Evolutionary conservation across 2,797 vertebrate species (phyloP), one percentile per base, ranked within the genome.

Genomic region (Ctenopoma kingsleyae): DNA sequence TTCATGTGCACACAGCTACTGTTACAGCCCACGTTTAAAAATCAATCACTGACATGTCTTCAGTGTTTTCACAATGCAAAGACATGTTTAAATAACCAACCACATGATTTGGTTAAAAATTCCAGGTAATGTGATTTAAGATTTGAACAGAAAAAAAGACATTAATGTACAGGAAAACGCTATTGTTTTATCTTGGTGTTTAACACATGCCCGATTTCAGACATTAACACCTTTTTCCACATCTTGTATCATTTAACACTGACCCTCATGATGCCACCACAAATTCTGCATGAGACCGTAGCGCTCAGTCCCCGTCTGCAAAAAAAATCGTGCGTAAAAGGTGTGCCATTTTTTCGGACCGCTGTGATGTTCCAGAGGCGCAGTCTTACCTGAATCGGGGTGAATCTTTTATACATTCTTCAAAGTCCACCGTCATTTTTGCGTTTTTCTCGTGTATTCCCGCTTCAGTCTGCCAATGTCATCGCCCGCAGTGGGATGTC

Each of bases 381-480:
- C 60, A 60, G 23, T 20, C 82, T 91, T 93, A 98, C 97, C 97
- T 96, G 94, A 98, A 98, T 69, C 97, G 95, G 90, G 97, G 97
- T 15, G 97, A 98, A 78, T 98, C 97, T 92, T 98, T 98, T 81
- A 98, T 95, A 91, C 97, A 98, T 92, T 98, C 97, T 93, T 98
- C 97, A 94, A 98, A 98, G 94, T 98, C 97, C 94, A 98, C 96
- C 88, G 97, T 98, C 97, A 98, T 98, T 76, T 94, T 95, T 78
- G 79, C 84, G 78, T 84, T 75, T 32, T 81, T 64, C 50, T 81
- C 75, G 55, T 80, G 44, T 90, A 86, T 86, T 92, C 87, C 90
- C 62, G 48, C 65, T 84, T 91, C 84, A 93, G 59, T 78, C 55
- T 68, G 56, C 80, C 38, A 87, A 82, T 89, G 80, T 89, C 94